A percentile compares a stretch with the other conserved stretches of the same genome.
Evolutionary conservation across 2,113 vertebrate species (phyloP).

Genomic region (Arothron firmamentum): DNA sequence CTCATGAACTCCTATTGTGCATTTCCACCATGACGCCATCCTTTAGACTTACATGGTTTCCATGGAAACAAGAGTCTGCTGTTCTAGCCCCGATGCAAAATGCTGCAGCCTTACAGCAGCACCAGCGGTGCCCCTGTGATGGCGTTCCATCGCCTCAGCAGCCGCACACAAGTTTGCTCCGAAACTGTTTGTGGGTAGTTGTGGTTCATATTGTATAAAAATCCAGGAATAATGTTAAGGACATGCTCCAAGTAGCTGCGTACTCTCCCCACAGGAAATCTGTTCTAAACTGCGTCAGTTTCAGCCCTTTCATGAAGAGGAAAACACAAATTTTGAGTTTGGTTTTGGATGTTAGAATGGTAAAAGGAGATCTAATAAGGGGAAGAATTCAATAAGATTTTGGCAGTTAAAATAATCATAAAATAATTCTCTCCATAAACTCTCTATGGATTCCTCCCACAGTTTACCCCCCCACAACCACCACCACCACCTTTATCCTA

Average conservation of each 20-base stretch:
- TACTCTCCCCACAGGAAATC: conserved; percentile 14
- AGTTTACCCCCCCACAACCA: no score
- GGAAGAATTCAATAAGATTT: no score
- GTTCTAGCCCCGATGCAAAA: conserved; percentile 49
- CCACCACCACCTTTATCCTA: no score
- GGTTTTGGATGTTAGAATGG: no score
- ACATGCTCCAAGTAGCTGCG: conserved; percentile 15
- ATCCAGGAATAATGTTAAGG: conserved; percentile 20
- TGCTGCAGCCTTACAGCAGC: conserved; percentile 55
- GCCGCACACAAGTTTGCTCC: conserved; percentile 23
- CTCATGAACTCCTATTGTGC: conserved; percentile 55
- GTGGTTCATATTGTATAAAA: conserved; percentile 5
- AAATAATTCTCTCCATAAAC: no score
- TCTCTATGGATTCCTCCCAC: no score
- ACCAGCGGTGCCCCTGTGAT: conserved; percentile 38
- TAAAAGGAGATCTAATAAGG: no score
- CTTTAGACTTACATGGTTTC: conserved; percentile 46
- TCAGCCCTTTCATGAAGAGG: conserved; percentile 24
- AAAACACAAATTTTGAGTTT: no score
- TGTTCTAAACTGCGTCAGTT: conserved; percentile 26
- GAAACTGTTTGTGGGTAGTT: conserved; percentile 5
- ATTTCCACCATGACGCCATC: conserved; percentile 36
- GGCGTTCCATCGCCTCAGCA: conserved; percentile 37
- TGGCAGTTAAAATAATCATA: no score
- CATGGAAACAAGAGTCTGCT: conserved; percentile 68